These are phyloP conservation scores for Batillaria attramentaria DNA, from an alignment of 1,140 invertebrate species.

Conservation along the genomic window DNA sequence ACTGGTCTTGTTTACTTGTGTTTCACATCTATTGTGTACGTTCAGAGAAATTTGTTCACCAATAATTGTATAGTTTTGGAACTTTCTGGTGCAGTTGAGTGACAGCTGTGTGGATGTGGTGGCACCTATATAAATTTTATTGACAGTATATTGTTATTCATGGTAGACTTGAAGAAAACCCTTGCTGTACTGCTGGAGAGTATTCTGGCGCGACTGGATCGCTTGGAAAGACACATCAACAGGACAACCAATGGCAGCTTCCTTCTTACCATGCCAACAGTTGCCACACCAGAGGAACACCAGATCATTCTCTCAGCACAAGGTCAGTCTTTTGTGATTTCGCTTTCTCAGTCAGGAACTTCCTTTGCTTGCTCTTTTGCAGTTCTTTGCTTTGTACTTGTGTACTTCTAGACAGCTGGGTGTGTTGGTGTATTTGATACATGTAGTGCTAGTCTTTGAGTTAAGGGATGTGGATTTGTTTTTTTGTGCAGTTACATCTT, in stretches of 20 bases:
- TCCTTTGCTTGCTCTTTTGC: background rate
- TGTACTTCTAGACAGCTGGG: background rate
- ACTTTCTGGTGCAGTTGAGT: no score
- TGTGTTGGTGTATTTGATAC: slow-evolving; percentile 5
- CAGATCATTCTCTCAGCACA: slow-evolving; percentile 23
- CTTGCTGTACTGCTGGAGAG: slow-evolving; percentile 66
- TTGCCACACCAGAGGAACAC: background rate
- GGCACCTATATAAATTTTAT: no score
- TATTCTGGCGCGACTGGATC: slow-evolving; percentile 59
- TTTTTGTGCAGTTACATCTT: no score
- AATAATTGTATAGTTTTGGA: no score
- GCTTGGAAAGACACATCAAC: slow-evolving; percentile 54
- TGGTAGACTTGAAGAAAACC: slow-evolving; percentile 67
- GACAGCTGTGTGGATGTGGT: background rate
- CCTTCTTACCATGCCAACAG: background rate
- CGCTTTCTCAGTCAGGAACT: no score
- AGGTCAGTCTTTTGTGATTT: slow-evolving; percentile 20
- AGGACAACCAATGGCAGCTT: slow-evolving; percentile 42
- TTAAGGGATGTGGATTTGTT: no score
- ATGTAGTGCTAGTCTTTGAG: background rate
- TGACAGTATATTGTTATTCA: no score
- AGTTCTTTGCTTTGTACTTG: no score
- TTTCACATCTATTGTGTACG: no score
- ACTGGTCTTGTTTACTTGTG: no score
- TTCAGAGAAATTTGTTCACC: no score